Percentiles rank a stretch among this genome's conserved stretches.
Evolutionary conservation across 2,888 invertebrate genomes (phyloP).

Genomic region (Allophyes oxyacanthae): DNA sequence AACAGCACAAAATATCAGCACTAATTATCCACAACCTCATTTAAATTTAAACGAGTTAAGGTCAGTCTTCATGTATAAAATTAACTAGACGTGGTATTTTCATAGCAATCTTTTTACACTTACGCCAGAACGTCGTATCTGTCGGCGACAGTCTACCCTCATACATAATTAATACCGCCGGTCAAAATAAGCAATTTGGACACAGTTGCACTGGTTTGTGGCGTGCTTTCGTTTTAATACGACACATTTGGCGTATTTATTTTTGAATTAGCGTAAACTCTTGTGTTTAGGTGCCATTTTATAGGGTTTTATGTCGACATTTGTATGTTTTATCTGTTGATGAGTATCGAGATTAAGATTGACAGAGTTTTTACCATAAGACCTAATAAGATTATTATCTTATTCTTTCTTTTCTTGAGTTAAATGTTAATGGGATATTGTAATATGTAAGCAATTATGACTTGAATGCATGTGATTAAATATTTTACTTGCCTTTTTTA

Average conservation of each 20-base stretch:
- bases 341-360: too few species aligned
- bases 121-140: slow-evolving; percentile 64
- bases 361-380: too few species aligned
- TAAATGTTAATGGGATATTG: too few species aligned
- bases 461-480: too few species aligned
- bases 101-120: slow-evolving; percentile 67
- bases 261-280: slow-evolving; percentile 37
- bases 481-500: too few species aligned
- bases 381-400: too few species aligned
- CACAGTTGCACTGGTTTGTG: slow-evolving; percentile 82
- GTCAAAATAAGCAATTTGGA: slow-evolving; percentile 86
- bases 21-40: slow-evolving; percentile 30
- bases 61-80: slow-evolving; percentile 48
- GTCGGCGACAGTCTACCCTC: slow-evolving; percentile 70
- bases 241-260: slow-evolving; percentile 68
- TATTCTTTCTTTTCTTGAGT: too few species aligned
- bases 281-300: slow-evolving; percentile 8
- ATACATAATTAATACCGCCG: slow-evolving; percentile 84
- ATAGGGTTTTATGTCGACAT: slow-evolving; percentile 1
- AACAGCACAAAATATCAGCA: slow-evolving; percentile 27
- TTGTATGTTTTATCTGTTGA: too few species aligned
- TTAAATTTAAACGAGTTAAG: slow-evolving; percentile 49
- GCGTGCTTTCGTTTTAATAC: slow-evolving; percentile 79
- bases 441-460: too few species aligned
- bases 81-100: slow-evolving; percentile 65